Percentiles rank a stretch among this genome's conserved stretches.
phyloP scores from a whole-genome alignment of 2,888 invertebrate genomes.

The Prosapia bicincta region DNA sequence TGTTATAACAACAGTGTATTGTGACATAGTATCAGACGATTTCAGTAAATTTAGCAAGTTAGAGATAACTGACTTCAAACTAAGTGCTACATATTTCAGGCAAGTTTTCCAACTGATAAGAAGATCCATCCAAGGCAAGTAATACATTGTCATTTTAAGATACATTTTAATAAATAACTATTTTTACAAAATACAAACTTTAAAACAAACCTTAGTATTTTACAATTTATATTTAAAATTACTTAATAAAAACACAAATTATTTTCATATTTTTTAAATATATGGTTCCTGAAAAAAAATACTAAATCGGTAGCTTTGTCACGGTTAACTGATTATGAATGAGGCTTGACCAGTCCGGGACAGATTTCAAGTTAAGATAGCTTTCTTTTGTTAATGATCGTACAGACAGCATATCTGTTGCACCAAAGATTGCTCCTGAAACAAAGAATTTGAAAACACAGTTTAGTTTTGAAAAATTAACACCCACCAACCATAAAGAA shows the following conservation, averaged over 20 bases:
- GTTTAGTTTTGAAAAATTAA: constrained; percentile 17
- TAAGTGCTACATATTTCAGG: too few species aligned
- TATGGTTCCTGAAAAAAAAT: too few species aligned
- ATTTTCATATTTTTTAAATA: too few species aligned
- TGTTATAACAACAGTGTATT: too few species aligned
- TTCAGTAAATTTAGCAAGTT: too few species aligned
- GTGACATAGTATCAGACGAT: too few species aligned
- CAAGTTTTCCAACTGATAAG: too few species aligned
- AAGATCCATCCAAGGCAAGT: too few species aligned
- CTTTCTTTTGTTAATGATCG: constrained; percentile 71
- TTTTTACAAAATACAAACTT: not conserved
- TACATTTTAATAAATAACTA: too few species aligned
- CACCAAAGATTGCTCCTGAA: constrained; percentile 70
- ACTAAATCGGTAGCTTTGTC: not conserved
- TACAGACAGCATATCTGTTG: constrained; percentile 66
- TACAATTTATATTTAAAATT: not conserved
- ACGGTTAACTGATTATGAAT: constrained; percentile 51
- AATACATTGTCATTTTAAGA: too few species aligned
- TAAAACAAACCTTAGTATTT: not conserved
- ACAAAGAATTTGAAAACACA: constrained; percentile 30
- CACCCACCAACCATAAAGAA: too few species aligned
- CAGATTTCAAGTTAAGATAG: constrained; percentile 63
- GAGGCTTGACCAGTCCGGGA: constrained; percentile 80
- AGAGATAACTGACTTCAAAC: too few species aligned
- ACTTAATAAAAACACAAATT: not conserved